phyloP scores from a whole-genome alignment of 2,113 vertebrate species.

The Axis porcinus region DNA sequence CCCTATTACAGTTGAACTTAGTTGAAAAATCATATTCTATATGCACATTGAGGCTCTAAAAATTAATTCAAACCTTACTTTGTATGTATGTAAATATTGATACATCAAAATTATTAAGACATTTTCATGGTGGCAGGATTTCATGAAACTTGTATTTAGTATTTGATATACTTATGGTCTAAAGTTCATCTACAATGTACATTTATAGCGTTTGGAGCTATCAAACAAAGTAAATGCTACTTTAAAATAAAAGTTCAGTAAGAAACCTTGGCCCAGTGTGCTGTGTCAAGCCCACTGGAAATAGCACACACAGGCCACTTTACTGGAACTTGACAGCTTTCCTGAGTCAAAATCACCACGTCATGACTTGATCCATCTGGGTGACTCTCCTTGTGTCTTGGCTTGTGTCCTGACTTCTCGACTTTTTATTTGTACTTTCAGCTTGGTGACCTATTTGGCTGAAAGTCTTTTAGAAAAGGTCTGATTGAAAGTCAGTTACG shows the following conservation, averaged over 20 bases:
- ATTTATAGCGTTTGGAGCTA: not conserved
- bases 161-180: not conserved
- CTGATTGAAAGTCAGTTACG: not conserved
- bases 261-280: no score
- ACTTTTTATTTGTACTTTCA: not conserved
- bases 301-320: not conserved
- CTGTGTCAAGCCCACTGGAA: not conserved
- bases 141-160: not conserved
- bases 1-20: not conserved
- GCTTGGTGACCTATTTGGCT: not conserved
- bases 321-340: not conserved
- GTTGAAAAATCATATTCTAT: not conserved
- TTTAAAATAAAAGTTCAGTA: not conserved
- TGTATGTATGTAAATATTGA: not conserved
- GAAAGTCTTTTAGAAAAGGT: not conserved
- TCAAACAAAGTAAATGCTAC: not conserved
- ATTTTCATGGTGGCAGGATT: not conserved
- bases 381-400: not conserved
- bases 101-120: not conserved
- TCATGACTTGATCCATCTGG: accelerated
- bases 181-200: not conserved
- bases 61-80: not conserved
- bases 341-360: not conserved
- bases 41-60: not conserved
- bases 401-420: not conserved